phyloP scores from a whole-genome alignment of 2,888 invertebrate genomes.

The Pteria penguin region DNA sequence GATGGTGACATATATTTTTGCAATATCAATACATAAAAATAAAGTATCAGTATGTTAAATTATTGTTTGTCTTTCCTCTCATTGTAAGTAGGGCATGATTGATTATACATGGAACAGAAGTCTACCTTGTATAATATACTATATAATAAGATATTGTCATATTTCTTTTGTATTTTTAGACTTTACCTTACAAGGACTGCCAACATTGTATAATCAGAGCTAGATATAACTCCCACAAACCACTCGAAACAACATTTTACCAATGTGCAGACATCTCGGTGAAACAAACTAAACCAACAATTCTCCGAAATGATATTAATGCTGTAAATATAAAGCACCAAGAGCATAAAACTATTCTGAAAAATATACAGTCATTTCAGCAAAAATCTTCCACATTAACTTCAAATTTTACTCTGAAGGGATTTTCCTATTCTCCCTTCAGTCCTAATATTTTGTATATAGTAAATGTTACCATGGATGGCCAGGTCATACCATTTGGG shows the following conservation, averaged over 20 bases:
- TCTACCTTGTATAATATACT: no score
- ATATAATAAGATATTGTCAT: no score
- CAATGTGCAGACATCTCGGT: conserved; percentile 61
- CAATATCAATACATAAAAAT: no score
- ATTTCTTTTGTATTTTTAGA: conserved; percentile 46
- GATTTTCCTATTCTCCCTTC: conserved; percentile 56
- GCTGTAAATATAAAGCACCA: background rate
- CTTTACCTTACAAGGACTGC: conserved; percentile 54
- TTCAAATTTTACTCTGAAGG: conserved; percentile 17
- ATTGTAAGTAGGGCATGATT: no score
- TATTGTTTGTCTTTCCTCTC: no score
- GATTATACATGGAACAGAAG: no score
- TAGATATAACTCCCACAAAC: conserved; percentile 63
- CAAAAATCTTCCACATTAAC: background rate
- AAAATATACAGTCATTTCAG: background rate
- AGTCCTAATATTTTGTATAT: conserved; percentile 23
- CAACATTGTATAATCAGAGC: conserved; percentile 61
- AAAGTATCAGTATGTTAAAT: no score
- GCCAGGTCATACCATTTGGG: conserved; percentile 1
- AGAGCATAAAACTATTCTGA: background rate
- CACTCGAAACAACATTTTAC: conserved; percentile 59
- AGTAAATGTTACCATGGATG: conserved; percentile 16
- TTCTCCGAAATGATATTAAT: background rate
- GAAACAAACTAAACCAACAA: background rate
- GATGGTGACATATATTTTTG: no score